Evolutionary conservation across 1,140 invertebrate genomes (phyloP).

Genomic region (Lordiphosa collinella): DNA sequence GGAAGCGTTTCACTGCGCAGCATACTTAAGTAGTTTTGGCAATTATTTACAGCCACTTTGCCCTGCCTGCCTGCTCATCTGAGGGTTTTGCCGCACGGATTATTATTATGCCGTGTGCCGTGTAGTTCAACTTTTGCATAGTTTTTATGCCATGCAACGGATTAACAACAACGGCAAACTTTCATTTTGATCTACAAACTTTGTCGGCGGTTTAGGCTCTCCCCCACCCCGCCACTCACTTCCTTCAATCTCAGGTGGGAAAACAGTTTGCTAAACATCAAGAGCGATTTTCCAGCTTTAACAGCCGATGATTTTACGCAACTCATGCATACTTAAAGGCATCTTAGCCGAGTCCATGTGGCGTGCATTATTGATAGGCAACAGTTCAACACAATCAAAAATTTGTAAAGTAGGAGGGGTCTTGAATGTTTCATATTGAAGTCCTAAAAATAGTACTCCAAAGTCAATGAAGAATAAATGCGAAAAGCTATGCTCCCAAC

Average conservation of each 20-base stretch:
- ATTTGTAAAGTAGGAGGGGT: no score
- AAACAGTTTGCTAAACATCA: constrained; percentile 63
- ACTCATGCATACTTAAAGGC: constrained; percentile 45
- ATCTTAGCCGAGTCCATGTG: constrained; percentile 33
- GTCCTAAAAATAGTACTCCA: no score
- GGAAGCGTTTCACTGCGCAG: constrained; percentile 64
- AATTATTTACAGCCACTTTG: constrained; percentile 77
- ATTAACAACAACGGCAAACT: constrained; percentile 74
- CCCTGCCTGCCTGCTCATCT: constrained; percentile 27
- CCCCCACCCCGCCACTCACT: no score
- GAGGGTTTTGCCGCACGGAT: constrained; percentile 70
- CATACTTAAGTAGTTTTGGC: constrained; percentile 78
- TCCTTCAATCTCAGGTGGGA: constrained; percentile 50
- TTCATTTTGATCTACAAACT: constrained; percentile 72
- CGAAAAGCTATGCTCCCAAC: no score
- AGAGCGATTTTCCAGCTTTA: constrained; percentile 54
- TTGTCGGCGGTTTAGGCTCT: constrained; percentile 40
- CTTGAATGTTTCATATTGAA: no score
- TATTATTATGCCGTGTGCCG: constrained; percentile 63
- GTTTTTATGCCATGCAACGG: constrained; percentile 73
- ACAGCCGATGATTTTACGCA: constrained; percentile 43
- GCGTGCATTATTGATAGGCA: constrained; percentile 65
- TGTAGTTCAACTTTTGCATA: constrained; percentile 68
- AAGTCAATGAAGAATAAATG: no score
- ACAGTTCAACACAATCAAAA: neutral